These are phyloP conservation scores for Lucifuga dentata DNA, from an alignment of 2,113 vertebrate species.

Conservation along the genomic window DNA sequence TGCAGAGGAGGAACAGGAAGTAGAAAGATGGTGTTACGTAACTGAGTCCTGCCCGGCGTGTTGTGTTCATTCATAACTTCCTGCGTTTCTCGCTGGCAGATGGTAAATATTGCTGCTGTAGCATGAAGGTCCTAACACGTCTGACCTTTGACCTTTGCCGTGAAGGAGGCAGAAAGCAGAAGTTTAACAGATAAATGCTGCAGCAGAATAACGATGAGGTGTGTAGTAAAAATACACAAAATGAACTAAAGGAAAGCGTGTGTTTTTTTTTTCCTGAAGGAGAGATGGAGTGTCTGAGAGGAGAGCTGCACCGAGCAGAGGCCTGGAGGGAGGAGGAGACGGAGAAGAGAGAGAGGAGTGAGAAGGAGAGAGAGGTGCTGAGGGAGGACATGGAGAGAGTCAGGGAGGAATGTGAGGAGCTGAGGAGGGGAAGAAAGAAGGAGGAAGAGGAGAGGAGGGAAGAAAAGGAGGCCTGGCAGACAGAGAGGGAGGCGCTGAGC, in stretches of 20 bases:
- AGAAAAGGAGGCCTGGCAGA: slow-evolving; percentile 60
- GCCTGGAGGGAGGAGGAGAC: slow-evolving; percentile 32
- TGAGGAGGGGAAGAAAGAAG: slow-evolving; percentile 44
- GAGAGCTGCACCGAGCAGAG: slow-evolving; percentile 73
- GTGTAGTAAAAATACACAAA: neutral
- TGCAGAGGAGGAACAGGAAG: too few relatives aligned
- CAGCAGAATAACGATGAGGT: too few relatives aligned
- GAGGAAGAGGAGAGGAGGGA: slow-evolving; percentile 47
- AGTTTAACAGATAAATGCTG: too few relatives aligned
- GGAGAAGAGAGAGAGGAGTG: slow-evolving; percentile 40
- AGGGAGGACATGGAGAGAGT: slow-evolving; percentile 38
- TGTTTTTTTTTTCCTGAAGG: slow-evolving; percentile 73
- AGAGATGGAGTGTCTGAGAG: slow-evolving; percentile 84
- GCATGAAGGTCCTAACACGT: too few relatives aligned
- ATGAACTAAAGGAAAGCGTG: neutral
- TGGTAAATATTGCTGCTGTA: too few relatives aligned
- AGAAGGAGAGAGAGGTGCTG: slow-evolving; percentile 28
- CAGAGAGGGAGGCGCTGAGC: slow-evolving; percentile 46
- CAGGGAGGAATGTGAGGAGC: slow-evolving; percentile 54
- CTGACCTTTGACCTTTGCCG: too few relatives aligned
- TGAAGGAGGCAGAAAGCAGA: too few relatives aligned
- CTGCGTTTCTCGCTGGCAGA: too few relatives aligned
- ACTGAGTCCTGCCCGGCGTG: too few relatives aligned
- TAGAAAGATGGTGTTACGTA: too few relatives aligned
- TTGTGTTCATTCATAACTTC: too few relatives aligned